Percentiles rank a stretch among this genome's conserved stretches.
These are phyloP conservation scores for Drosophila tsacasi DNA, from an alignment of 1,140 invertebrate species.

Conservation along the genomic window DNA sequence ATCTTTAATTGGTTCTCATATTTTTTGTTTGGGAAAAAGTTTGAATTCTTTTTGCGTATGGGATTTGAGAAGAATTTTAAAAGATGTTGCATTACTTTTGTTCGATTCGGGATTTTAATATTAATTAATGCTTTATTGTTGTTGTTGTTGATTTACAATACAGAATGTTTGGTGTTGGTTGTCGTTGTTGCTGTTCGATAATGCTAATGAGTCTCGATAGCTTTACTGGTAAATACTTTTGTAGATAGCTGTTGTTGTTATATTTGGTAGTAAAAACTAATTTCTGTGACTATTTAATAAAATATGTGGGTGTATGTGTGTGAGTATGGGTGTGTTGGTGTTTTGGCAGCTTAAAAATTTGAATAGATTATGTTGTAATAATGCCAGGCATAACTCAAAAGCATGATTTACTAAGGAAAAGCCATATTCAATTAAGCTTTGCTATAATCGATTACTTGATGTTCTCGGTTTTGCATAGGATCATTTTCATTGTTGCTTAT, in stretches of 20 bases:
- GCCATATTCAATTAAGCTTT: constrained; percentile 74
- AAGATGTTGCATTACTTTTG: constrained; percentile 48
- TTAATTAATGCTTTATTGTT: constrained; percentile 46
- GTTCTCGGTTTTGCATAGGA: constrained; percentile 21
- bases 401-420: constrained; percentile 78
- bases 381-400: constrained; percentile 80
- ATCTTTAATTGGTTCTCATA: constrained; percentile 3
- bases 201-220: constrained; percentile 73
- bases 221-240: constrained; percentile 55
- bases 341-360: constrained; percentile 56
- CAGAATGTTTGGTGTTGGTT: constrained; percentile 60
- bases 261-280: constrained; percentile 66
- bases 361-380: constrained; percentile 63
- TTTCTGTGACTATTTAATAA: constrained; percentile 69
- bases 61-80: constrained; percentile 38
- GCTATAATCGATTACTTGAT: constrained; percentile 53
- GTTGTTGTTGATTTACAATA: constrained; percentile 60
- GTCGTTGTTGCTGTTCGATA: constrained; percentile 37
- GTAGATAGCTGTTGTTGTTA: constrained; percentile 47
- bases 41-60: constrained; percentile 31
- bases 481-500: constrained; percentile 38
- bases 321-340: constrained; percentile 29
- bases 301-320: constrained; percentile 48
- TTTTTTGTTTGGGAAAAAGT: constrained; percentile 4
- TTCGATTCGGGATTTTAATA: constrained; percentile 48